Evolutionary conservation across 2,888 invertebrate genomes (phyloP).

Genomic region (Epinotia nisella): DNA sequence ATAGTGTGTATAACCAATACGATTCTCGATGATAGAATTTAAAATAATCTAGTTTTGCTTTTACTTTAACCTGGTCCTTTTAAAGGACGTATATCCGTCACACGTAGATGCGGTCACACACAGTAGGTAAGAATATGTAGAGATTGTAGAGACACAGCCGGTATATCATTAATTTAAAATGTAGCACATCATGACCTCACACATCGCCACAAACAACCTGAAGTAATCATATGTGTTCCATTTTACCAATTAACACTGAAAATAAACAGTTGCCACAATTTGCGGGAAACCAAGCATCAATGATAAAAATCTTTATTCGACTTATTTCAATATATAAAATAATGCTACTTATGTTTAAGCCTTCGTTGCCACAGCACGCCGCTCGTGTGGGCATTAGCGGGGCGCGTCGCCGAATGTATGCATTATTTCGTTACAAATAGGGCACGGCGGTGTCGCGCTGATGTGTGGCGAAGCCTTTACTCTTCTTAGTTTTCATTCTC

Average conservation of each 20-base stretch:
- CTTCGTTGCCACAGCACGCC: too few relatives aligned
- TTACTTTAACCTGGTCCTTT: too few relatives aligned
- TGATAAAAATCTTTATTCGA: neutral
- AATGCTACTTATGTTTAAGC: too few relatives aligned
- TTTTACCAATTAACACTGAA: constrained; percentile 12
- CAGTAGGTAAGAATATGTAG: too few relatives aligned
- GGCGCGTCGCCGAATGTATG: too few relatives aligned
- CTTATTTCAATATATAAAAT: neutral
- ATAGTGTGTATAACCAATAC: neutral
- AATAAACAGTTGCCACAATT: neutral
- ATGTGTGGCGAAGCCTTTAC: neutral
- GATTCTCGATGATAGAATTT: neutral
- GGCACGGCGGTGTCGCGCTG: too few relatives aligned
- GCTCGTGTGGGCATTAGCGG: too few relatives aligned
- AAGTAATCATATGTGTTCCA: constrained; percentile 1
- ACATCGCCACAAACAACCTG: neutral
- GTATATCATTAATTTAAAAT: neutral
- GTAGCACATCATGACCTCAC: neutral
- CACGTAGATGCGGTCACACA: too few relatives aligned
- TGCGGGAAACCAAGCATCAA: neutral
- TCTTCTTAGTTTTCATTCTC: neutral
- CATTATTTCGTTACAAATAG: too few relatives aligned
- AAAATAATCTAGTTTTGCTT: too few relatives aligned
- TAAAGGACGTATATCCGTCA: too few relatives aligned
- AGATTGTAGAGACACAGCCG: too few relatives aligned